Conservation (phyloP, 2,797 vertebrate genomes). For the Neopelma chrysocephalum region DNA sequence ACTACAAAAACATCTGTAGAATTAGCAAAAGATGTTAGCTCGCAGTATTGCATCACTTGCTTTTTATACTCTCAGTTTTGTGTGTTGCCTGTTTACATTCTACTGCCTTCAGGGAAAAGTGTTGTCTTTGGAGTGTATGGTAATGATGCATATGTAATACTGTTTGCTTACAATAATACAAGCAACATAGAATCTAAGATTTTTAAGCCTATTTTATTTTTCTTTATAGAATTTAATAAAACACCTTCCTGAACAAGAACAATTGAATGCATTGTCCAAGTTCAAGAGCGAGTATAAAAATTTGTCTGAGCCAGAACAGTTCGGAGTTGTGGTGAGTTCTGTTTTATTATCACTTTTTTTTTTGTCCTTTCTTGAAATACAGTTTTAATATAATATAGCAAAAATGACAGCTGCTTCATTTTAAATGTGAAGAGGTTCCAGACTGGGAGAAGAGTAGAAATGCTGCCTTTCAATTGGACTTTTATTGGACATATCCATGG, state of each 20-base stretch:
- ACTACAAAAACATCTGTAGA: background rate
- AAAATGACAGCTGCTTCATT: background rate
- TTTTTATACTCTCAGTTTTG: background rate
- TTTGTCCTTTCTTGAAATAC: background rate
- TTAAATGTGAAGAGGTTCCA: background rate
- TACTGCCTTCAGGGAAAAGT: background rate
- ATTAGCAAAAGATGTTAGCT: background rate
- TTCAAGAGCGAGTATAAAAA: slow-evolving; percentile 86
- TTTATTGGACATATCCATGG: background rate
- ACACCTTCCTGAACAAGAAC: slow-evolving; percentile 92
- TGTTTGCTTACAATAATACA: background rate
- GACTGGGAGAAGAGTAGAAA: background rate
- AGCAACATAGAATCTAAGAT: background rate
- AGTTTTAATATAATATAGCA: background rate
- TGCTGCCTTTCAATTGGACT: background rate
- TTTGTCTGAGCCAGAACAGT: slow-evolving; percentile 95
- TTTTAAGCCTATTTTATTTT: slow-evolving; percentile 14
- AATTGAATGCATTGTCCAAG: slow-evolving; percentile 86
- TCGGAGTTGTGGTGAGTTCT: slow-evolving; percentile 92
- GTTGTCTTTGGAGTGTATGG: background rate
- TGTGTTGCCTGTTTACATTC: background rate
- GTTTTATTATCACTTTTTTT: background rate
- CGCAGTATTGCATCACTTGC: background rate
- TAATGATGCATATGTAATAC: background rate
- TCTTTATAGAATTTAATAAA: slow-evolving; percentile 91